Evolutionary conservation across 64 coral and sea anemone genomes (phyloP), one percentile per base, ranked within the genome.

Genomic region (Pocillopora damicornis): DNA sequence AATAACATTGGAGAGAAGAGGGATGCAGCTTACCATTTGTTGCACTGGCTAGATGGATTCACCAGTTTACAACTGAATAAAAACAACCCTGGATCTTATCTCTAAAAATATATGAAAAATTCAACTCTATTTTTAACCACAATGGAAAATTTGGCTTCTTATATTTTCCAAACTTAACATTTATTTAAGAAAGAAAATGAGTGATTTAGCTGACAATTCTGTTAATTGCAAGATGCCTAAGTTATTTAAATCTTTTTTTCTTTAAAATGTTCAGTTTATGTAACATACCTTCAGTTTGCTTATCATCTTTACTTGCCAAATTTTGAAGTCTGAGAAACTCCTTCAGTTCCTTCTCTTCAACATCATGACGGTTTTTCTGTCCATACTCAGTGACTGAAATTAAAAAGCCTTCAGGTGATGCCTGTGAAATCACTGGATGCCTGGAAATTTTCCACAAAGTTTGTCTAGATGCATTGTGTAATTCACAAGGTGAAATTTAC

Each of bases 311-410:
- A 72, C 86, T 75, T 1, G 89, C 89, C 63, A 91, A 67, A 61
- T 91, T 74, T 38, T 91, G 89, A 64, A 85, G 63, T n/a, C 89
- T 81, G 11, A 91, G 56, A 73, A 84, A 82, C 74, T 91, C 89
- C 34, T 71, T 91, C 60, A 91, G 64, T 58, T 86, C 67, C 71
- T 66, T 74, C 74, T 66, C 75, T 86, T 91, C 89, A 35, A 91
- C 74, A 17, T 91, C 80, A 71, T 91, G 72, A 11, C 89, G 57
- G 81, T 91, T 86, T 30, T 91, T 91, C 59, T 83, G 89, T 30
- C 81, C 89, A 91, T 91, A 91, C 59, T 86, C 80, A 60, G 59
- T 60, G 5, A 91, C 89, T 91, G 20, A 51, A 51, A 51, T 51
- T 51, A 51, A 51, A 51, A 51, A 51, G 3, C 42, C 42, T 51